A percentile compares a stretch with the other conserved stretches of the same genome.
phyloP scores from a whole-genome alignment of 2,797 vertebrate species.

The Toxotes lorentzi region DNA sequence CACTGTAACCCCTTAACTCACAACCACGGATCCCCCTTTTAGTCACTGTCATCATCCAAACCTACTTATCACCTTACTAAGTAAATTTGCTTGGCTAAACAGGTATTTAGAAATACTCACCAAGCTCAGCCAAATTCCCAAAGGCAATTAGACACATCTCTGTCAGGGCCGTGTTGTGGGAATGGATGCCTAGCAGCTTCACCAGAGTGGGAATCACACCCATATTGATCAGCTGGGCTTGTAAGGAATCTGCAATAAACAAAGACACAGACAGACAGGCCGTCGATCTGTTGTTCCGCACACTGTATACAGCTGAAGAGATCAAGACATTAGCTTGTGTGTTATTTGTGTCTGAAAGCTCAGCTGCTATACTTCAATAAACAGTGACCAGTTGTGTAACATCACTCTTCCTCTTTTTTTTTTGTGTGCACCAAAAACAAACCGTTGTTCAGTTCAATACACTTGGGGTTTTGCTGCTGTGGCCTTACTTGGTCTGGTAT shows the following conservation, averaged over 20 bases:
- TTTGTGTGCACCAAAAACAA: background rate
- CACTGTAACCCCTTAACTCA: background rate
- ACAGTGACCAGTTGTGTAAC: background rate
- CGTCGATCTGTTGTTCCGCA: background rate
- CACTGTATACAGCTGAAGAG: background rate
- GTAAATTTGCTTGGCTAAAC: background rate
- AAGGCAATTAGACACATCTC: constrained; percentile 99
- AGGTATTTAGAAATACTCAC: constrained; percentile 77
- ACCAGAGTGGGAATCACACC: constrained; percentile 98
- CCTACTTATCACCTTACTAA: background rate
- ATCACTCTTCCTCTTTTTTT: background rate
- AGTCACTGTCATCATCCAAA: no score
- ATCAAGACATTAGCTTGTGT: background rate
- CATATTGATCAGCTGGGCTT: constrained; percentile 98
- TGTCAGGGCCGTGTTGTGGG: constrained; percentile 94
- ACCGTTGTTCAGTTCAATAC: background rate
- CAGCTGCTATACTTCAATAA: background rate
- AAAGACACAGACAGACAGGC: constrained; percentile 23
- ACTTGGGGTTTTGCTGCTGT: background rate
- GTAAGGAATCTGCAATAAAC: constrained; percentile 90
- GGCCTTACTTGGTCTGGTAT: background rate
- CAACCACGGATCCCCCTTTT: no score
- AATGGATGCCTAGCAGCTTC: constrained; percentile 95
- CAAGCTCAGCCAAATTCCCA: constrained; percentile 97
- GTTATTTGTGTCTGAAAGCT: background rate